Percentiles rank a stretch among this genome's conserved stretches.
phyloP scores from a whole-genome alignment of 2,113 vertebrate species.

The Panthera leo region DNA sequence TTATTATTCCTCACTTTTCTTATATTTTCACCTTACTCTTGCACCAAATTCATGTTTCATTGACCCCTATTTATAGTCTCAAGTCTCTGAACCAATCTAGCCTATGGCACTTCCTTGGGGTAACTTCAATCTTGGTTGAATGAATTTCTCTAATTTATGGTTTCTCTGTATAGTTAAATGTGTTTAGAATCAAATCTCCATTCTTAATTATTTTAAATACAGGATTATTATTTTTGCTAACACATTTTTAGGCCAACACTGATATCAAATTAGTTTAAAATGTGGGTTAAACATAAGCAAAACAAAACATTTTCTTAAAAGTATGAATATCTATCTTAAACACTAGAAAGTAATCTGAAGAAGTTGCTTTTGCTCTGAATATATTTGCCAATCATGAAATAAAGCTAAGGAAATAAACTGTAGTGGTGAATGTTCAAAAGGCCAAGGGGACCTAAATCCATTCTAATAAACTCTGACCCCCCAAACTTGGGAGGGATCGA shows the following conservation, averaged over 20 bases:
- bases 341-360: neutral
- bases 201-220: neutral
- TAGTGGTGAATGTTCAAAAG: neutral
- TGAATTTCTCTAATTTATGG: neutral
- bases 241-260: neutral
- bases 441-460: no score
- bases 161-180: neutral
- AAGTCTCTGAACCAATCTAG: neutral
- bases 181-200: neutral
- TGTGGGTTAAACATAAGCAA: neutral
- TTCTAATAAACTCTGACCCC: neutral
- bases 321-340: neutral
- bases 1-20: neutral
- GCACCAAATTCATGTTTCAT: neutral
- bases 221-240: neutral
- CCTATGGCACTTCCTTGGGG: neutral
- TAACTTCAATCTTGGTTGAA: neutral
- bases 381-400: neutral
- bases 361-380: neutral
- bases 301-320: neutral
- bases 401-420: neutral
- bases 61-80: neutral
- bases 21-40: neutral
- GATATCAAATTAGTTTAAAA: neutral
- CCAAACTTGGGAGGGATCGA: neutral